These are phyloP conservation scores for Sphyrna mokarran DNA, from an alignment of 2,113 vertebrate species.

Conservation along the genomic window DNA sequence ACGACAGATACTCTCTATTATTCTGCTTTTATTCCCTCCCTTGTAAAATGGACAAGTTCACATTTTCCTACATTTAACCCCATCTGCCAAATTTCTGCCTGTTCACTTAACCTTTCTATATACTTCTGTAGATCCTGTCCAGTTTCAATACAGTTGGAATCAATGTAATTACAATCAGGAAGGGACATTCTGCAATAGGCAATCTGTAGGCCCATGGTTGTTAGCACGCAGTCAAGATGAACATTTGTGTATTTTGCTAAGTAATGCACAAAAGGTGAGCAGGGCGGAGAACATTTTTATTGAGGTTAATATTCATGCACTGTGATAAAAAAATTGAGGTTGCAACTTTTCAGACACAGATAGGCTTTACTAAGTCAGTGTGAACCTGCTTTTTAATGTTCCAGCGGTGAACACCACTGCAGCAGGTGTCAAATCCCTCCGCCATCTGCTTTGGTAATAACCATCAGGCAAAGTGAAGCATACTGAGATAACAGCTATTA, in stretches of 20 bases:
- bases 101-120: background rate
- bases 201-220: background rate
- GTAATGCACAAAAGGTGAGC: background rate
- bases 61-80: background rate
- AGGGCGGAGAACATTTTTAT: background rate
- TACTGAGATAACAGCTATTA: constrained; percentile 21
- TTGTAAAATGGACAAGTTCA: background rate
- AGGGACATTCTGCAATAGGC: background rate
- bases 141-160: background rate
- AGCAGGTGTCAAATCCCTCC: background rate
- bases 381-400: background rate
- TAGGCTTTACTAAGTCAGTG: background rate
- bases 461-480: constrained; percentile 14
- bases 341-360: background rate
- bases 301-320: background rate
- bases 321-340: background rate
- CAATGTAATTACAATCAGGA: background rate
- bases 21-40: background rate
- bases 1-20: background rate
- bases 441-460: constrained; percentile 16
- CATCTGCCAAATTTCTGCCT: background rate
- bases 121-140: background rate
- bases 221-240: background rate
- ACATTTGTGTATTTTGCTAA: background rate
- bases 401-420: background rate